Percentiles rank a stretch among this genome's conserved stretches.
phyloP scores from a whole-genome alignment of 2,888 invertebrate genomes.

The Mythimna vitellina region DNA sequence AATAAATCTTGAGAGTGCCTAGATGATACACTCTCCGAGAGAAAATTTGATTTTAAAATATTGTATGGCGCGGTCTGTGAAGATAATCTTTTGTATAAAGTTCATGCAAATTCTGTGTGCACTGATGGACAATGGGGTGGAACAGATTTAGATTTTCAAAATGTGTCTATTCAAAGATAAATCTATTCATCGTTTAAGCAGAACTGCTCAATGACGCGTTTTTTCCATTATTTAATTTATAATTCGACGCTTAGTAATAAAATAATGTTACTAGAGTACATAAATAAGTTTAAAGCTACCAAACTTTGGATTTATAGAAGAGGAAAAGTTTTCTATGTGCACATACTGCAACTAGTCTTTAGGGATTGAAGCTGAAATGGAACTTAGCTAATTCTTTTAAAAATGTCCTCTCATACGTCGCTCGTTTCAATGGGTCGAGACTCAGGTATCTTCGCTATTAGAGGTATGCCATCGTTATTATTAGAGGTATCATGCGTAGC shows the following conservation, averaged over 20 bases:
- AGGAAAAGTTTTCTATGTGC: constrained; percentile 25
- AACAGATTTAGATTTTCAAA: not conserved
- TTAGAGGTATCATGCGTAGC: too few relatives aligned
- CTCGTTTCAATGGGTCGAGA: not conserved
- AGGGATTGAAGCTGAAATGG: constrained; percentile 25
- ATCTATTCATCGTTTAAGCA: not conserved
- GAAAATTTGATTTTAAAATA: constrained; percentile 38
- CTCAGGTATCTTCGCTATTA: not conserved
- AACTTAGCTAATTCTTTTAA: constrained; percentile 23
- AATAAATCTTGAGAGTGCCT: constrained; percentile 46
- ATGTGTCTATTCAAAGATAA: not conserved
- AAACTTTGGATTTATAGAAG: constrained; percentile 31
- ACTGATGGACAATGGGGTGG: constrained; percentile 7
- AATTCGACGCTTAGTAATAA: not conserved
- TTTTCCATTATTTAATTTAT: not conserved
- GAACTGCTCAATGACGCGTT: not conserved
- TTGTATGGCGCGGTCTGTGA: constrained; percentile 16
- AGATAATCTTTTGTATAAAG: constrained; percentile 30
- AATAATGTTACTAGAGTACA: not conserved
- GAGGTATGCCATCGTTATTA: too few relatives aligned
- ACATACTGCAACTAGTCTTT: constrained; percentile 25
- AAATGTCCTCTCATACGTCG: constrained; percentile 5
- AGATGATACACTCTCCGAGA: constrained; percentile 30
- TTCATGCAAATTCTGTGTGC: constrained; percentile 25
- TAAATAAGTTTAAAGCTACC: constrained; percentile 11